Evolutionary conservation across 2,797 vertebrate species (phyloP).

Genomic region (Cichlasoma orientale): DNA sequence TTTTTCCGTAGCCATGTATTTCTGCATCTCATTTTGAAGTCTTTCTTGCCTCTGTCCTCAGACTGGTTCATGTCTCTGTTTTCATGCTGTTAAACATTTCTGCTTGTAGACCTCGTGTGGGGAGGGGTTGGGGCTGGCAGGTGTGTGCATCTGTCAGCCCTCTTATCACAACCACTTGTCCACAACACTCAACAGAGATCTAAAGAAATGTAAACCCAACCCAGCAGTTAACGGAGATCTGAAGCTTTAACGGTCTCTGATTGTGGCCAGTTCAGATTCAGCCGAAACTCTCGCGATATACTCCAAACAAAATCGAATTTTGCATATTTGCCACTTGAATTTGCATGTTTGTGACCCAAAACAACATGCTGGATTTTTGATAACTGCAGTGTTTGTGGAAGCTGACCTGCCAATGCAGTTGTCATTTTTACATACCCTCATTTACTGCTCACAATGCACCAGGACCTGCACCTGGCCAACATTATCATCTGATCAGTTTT

Average conservation of each 20-base stretch:
- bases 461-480: neutral
- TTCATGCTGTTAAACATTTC: slow-evolving; percentile 49
- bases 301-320: neutral
- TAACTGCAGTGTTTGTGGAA: neutral
- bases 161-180: neutral
- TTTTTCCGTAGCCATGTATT: slow-evolving; percentile 2
- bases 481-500: slow-evolving; percentile 9
- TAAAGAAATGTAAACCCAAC: slow-evolving; percentile 22
- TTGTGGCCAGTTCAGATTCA: neutral
- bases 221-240: neutral
- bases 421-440: neutral
- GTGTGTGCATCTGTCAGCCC: slow-evolving; percentile 13
- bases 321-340: neutral
- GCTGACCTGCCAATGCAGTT: neutral
- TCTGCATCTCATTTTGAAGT: slow-evolving; percentile 35
- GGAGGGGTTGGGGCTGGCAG: slow-evolving; percentile 2
- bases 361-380: neutral
- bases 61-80: slow-evolving; percentile 37
- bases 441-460: neutral
- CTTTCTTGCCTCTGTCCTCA: slow-evolving; percentile 31
- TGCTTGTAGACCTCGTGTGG: slow-evolving; percentile 31
- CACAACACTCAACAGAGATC: slow-evolving; percentile 28
- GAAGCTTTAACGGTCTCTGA: neutral
- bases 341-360: neutral
- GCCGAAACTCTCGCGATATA: neutral